phyloP scores from a whole-genome alignment of 2,888 invertebrate species.

The Nemotelus nigrinus region DNA sequence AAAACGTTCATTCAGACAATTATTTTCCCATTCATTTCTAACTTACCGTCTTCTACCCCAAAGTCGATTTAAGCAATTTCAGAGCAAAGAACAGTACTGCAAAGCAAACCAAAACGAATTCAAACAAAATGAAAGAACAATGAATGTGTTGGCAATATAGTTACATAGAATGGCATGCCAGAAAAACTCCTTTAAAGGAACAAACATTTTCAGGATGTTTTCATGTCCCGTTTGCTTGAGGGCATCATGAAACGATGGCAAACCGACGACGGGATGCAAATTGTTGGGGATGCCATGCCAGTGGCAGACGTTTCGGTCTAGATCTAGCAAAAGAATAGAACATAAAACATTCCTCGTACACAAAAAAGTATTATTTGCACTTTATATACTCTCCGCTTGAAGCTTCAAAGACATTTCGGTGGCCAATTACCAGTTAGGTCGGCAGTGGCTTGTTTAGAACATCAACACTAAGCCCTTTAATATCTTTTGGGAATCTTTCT shows the following conservation, averaged over 20 bases:
- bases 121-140: no score
- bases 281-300: background rate
- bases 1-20: no score
- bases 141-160: no score
- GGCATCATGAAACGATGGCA: background rate
- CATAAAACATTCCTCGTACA: background rate
- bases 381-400: slow-evolving; percentile 1
- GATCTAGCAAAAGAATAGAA: background rate
- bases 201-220: slow-evolving; percentile 3
- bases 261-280: background rate
- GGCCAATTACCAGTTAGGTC: slow-evolving; percentile 18
- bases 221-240: background rate
- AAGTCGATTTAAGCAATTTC: no score
- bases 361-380: slow-evolving; percentile 8
- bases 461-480: slow-evolving; percentile 33
- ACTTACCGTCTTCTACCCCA: no score
- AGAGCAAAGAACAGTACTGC: no score
- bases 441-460: slow-evolving; percentile 15
- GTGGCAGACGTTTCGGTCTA: background rate
- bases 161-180: no score
- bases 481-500: slow-evolving; percentile 14
- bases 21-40: no score
- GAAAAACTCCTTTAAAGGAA: background rate
- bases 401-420: slow-evolving; percentile 28
- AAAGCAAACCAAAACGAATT: no score